phyloP scores from a whole-genome alignment of 2,113 vertebrate species.

The Zootoca vivipara region DNA sequence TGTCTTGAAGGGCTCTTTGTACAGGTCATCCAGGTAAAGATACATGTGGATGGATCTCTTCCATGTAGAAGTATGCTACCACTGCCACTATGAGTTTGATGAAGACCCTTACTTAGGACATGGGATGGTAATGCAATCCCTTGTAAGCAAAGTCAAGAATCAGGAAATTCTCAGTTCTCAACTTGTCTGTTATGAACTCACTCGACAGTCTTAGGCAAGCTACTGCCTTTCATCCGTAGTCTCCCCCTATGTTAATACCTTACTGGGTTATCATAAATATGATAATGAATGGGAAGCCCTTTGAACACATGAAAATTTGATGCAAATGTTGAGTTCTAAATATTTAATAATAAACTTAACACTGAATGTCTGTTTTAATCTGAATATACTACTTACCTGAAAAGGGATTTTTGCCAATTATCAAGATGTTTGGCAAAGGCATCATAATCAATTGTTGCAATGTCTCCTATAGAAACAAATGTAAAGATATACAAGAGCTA shows the following conservation, averaged over 20 bases:
- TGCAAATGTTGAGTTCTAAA: not conserved
- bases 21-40: too few species aligned
- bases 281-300: not conserved
- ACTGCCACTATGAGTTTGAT: too few species aligned
- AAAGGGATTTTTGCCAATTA: conserved; percentile 92
- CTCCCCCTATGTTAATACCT: not conserved
- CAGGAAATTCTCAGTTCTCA: too few species aligned
- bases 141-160: too few species aligned
- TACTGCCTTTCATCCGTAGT: not conserved
- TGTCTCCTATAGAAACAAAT: conserved; percentile 82
- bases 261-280: not conserved
- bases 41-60: too few species aligned
- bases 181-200: too few species aligned
- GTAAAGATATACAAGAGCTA: conserved; percentile 36
- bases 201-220: not conserved
- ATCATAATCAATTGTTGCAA: conserved; percentile 98
- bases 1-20: too few species aligned
- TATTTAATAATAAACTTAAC: not conserved
- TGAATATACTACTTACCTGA: conserved; percentile 80
- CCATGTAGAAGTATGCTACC: too few species aligned
- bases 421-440: conserved; percentile 94
- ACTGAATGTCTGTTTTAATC: conserved; percentile 24
- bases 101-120: too few species aligned
- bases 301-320: not conserved
- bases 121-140: too few species aligned